Evolutionary conservation across 1,140 invertebrate genomes (phyloP).

Genomic region (Aphidius ervi): DNA sequence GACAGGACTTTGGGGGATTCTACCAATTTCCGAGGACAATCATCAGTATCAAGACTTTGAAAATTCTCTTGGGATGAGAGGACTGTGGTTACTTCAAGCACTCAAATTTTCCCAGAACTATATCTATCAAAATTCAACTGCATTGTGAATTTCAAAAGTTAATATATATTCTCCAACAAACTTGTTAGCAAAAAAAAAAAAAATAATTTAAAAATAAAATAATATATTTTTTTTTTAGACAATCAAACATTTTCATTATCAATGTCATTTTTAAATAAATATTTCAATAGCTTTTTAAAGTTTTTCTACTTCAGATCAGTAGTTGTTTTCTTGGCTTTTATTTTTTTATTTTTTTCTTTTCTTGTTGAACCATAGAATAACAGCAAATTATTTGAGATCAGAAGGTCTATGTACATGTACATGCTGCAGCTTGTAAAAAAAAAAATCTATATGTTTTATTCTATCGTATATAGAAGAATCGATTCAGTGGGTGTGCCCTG

Average conservation of each 20-base stretch:
- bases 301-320: background rate
- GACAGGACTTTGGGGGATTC: conserved; percentile 10
- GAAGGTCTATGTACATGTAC: background rate
- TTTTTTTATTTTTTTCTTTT: background rate
- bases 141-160: too few relatives aligned
- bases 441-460: background rate
- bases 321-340: background rate
- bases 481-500: conserved; percentile 7
- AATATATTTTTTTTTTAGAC: too few relatives aligned
- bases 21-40: conserved; percentile 21
- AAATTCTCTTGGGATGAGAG: background rate
- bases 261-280: too few relatives aligned
- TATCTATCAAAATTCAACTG: too few relatives aligned
- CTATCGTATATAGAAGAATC: conserved; percentile 6
- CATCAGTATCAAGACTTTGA: conserved; percentile 12
- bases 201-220: too few relatives aligned
- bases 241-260: too few relatives aligned
- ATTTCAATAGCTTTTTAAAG: background rate
- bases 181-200: too few relatives aligned
- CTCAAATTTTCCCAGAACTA: too few relatives aligned
- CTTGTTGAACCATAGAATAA: background rate
- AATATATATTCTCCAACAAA: too few relatives aligned
- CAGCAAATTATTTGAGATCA: conserved; percentile 2
- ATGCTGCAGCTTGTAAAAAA: background rate
- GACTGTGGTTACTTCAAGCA: too few relatives aligned